Evolutionary conservation across 2,888 invertebrate genomes (phyloP), one percentile per base, ranked within the genome.

Genomic region (Platycnemis pennipes): DNA sequence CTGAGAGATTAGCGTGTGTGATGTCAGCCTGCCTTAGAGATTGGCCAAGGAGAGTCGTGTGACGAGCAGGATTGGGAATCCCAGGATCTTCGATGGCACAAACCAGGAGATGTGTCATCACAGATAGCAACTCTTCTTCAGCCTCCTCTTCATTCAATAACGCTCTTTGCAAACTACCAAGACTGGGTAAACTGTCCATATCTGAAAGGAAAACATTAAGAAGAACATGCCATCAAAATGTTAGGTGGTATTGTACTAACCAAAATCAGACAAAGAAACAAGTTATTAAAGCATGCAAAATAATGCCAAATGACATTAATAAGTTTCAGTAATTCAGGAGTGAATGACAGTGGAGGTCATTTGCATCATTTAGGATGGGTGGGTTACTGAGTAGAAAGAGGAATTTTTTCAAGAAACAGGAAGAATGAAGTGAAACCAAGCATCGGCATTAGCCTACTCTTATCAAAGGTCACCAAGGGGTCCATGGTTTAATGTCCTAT

Each of bases 61-160:
- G 99, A 0, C 99, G 97, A 0, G 98, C 98, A 0, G 99, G 98
- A 96, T 99, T 98, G 0, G 99, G 98, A 95, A 99, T 98, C 0
- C 99, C 99, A 3, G 98, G 99, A 97, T 99, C 99, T 96, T 99
- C 99, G 94, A 99, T 98, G 95, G 99, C 99, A 96, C 99, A 98
- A 53, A 99, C 98, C 46, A 99, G 97, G 45, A 99, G 97, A 96
- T 99, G 99, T 19, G 98, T 98, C 97, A 99, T 98, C 13, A 99
- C 98, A 94, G 98, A 98, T 86, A 99, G 96, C 95, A 99, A 97
- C 95, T 99, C 99, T 95, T 98, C 98, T 94, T 98, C 98, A 11
- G 98, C 97, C 95, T 98, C 98, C 96, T 98, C 98, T 96, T 98
- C 98, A 94, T 98, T 98, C 94, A 99, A 97, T 53, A 99, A 97